phyloP scores from a whole-genome alignment of 2,797 vertebrate genomes.

The Psittacula echo region DNA sequence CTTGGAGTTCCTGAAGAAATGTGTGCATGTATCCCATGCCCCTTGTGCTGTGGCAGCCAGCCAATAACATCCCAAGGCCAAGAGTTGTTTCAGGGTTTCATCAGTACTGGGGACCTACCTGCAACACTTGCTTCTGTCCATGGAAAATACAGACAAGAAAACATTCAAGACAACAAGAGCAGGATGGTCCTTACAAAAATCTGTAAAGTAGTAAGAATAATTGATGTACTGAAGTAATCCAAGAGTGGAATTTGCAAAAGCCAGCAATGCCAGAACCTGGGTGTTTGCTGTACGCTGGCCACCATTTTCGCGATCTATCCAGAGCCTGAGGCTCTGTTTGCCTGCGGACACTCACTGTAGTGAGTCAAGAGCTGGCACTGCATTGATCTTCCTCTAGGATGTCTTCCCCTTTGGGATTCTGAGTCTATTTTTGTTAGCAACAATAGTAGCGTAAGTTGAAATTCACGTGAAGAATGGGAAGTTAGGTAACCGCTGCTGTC shows the following conservation, averaged over 20 bases:
- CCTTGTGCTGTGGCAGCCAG: fast-evolving
- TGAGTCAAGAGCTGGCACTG: fast-evolving
- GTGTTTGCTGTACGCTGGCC: not conserved
- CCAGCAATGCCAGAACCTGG: not conserved
- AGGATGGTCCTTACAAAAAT: not conserved
- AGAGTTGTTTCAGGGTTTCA: fast-evolving
- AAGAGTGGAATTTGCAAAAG: fast-evolving
- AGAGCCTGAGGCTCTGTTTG: no score
- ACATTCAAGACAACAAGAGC: not conserved
- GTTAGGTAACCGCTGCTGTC: not conserved
- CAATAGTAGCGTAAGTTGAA: not conserved
- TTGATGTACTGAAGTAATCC: not conserved
- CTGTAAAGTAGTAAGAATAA: not conserved
- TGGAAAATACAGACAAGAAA: fast-evolving
- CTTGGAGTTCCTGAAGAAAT: fast-evolving
- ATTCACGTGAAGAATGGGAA: not conserved
- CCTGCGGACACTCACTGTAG: not conserved
- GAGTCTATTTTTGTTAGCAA: not conserved
- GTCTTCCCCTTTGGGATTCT: fast-evolving
- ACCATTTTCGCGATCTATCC: not conserved
- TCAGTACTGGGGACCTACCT: fast-evolving
- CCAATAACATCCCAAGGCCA: fast-evolving
- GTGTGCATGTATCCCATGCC: fast-evolving
- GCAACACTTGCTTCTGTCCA: fast-evolving
- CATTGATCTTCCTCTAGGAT: not conserved